Conservation (phyloP, 2,113 vertebrate genomes). For the Myocastor coypus region DNA sequence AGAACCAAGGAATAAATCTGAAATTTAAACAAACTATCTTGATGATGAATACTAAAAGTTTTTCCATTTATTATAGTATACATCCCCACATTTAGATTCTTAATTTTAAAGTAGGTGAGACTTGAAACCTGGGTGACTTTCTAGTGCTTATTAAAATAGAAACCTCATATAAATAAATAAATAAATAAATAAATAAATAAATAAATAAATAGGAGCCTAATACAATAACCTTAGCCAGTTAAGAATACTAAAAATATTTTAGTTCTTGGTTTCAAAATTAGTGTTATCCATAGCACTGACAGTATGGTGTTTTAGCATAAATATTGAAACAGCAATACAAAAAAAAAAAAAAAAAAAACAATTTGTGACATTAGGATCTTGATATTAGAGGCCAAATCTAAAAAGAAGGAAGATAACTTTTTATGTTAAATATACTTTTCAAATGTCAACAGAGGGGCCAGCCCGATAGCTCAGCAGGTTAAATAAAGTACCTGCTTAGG, state of each 20-base stretch:
- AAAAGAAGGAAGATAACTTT: constrained; percentile 32
- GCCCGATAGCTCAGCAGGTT: no score
- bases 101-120: constrained; percentile 18
- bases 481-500: no score
- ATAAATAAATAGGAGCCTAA: no score
- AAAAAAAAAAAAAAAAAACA: constrained; percentile 42
- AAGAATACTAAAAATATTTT: background rate
- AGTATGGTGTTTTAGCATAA: background rate
- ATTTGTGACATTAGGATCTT: background rate
- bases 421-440: background rate
- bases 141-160: constrained; percentile 35
- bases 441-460: background rate
- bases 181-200: no score
- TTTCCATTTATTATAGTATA: constrained; percentile 18
- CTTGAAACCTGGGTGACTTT: constrained; percentile 5
- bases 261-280: background rate
- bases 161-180: background rate
- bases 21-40: constrained; percentile 32
- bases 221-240: background rate
- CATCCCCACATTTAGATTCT: background rate
- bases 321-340: constrained; percentile 30
- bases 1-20: background rate
- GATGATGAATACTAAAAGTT: background rate
- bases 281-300: background rate
- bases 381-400: background rate